Conservation (phyloP, 2,797 vertebrate genomes). For the Caiman crocodilus region DNA sequence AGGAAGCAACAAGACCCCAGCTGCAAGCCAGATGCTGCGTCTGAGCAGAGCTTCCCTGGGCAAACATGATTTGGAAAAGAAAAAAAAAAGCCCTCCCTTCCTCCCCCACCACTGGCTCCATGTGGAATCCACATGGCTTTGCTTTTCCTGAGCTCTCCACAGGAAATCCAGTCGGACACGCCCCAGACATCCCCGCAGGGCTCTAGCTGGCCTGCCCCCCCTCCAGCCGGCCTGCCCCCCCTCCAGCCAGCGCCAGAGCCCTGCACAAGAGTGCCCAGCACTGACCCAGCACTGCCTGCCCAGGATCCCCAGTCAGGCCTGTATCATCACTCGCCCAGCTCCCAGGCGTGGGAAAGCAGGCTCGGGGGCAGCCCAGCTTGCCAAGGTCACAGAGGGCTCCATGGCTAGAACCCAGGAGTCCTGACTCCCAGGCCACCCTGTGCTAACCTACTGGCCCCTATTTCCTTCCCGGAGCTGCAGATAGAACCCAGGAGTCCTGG, state of each 20-base stretch:
- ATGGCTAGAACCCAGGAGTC: neutral
- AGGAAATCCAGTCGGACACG: neutral
- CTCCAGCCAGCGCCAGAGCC: neutral
- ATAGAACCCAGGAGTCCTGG: neutral
- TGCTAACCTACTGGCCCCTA: neutral
- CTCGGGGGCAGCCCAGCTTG: neutral
- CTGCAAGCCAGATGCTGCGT: constrained; percentile 42
- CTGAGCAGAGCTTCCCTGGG: neutral
- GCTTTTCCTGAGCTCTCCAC: neutral
- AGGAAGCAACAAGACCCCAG: constrained; percentile 1
- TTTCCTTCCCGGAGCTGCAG: neutral
- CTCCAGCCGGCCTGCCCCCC: neutral
- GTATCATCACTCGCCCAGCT: neutral
- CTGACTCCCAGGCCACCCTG: neutral
- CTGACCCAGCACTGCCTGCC: neutral
- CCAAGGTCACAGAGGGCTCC: neutral
- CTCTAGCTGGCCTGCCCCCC: neutral
- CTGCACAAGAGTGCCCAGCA: neutral
- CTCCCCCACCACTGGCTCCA: neutral
- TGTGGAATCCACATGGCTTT: neutral
- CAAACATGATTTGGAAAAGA: neutral
- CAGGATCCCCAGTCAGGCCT: neutral
- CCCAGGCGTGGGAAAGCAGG: neutral
- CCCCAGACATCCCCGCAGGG: neutral
- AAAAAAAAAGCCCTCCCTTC: neutral